These are phyloP conservation scores for Mesorhabditis belari DNA, from an alignment of 2,888 invertebrate genomes.

Conservation along the genomic window DNA sequence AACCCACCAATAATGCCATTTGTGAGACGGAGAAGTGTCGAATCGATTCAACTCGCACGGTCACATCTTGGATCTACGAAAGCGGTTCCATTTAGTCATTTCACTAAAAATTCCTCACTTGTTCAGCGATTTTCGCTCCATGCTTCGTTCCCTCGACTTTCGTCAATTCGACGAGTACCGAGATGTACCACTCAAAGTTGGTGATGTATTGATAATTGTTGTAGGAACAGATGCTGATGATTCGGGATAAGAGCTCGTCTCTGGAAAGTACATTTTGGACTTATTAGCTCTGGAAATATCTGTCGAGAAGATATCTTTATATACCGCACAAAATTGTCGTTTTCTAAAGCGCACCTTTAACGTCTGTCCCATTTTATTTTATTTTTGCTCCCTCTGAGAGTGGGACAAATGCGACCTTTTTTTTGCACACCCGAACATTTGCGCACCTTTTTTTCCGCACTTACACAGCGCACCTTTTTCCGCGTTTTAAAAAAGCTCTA, in stretches of 20 bases:
- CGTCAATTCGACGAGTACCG: conserved; percentile 86
- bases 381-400: too few relatives aligned
- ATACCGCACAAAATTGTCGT: too few relatives aligned
- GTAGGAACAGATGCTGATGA: conserved; percentile 95
- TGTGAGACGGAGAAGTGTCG: conserved; percentile 87
- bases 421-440: too few relatives aligned
- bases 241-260: conserved; percentile 90
- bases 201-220: conserved; percentile 98
- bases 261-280: conserved; percentile 55
- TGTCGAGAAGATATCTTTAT: not conserved
- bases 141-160: conserved; percentile 95
- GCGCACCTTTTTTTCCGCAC: too few relatives aligned
- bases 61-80: conserved; percentile 87
- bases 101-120: conserved; percentile 65
- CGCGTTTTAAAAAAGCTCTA: too few relatives aligned
- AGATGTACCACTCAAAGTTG: conserved; percentile 96
- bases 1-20: conserved; percentile 62
- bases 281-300: not conserved
- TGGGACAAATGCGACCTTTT: too few relatives aligned
- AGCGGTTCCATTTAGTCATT: conserved; percentile 75
- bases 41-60: conserved; percentile 90
- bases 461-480: too few relatives aligned
- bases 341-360: too few relatives aligned
- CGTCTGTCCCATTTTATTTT: too few relatives aligned
- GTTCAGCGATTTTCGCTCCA: conserved; percentile 73